phyloP scores from a whole-genome alignment of 2,797 vertebrate genomes.

The Tokudaia muenninki region DNA sequence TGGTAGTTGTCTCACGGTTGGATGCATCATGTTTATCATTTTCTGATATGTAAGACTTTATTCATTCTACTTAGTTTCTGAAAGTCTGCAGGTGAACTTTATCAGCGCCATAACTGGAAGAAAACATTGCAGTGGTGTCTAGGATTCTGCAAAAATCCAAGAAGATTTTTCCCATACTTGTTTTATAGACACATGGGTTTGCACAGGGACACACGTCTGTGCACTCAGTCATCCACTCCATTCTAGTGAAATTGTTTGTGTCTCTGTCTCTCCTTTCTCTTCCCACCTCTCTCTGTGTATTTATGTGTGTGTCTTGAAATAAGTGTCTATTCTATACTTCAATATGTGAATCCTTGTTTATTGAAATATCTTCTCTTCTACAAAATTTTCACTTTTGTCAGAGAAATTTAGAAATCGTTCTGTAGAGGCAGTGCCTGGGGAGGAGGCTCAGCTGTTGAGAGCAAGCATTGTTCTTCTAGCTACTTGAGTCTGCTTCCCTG shows the following conservation, averaged over 20 bases:
- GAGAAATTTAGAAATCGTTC: not conserved
- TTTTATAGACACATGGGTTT: not conserved
- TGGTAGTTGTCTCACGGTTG: not conserved
- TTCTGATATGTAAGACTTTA: not conserved
- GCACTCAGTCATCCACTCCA: not conserved
- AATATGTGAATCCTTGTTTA: not conserved
- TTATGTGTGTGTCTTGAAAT: not conserved
- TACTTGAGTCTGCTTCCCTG: not conserved
- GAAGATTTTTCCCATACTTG: not conserved
- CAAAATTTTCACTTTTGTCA: conserved; percentile 25
- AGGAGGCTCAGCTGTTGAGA: not conserved
- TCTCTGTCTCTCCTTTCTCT: not conserved
- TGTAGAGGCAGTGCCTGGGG: not conserved
- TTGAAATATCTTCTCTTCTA: not conserved
- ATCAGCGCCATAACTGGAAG: not conserved
- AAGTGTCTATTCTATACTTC: not conserved
- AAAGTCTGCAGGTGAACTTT: not conserved
- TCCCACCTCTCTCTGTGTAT: not conserved
- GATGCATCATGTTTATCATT: not conserved
- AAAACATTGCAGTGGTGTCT: not conserved
- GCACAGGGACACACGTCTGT: not conserved
- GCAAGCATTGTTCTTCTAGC: not conserved
- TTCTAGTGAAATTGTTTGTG: not conserved
- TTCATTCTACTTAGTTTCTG: not conserved
- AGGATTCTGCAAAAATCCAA: not conserved